Evolutionary conservation across 2,888 invertebrate species (phyloP).

Genomic region (Pediacus dermestoides): DNA sequence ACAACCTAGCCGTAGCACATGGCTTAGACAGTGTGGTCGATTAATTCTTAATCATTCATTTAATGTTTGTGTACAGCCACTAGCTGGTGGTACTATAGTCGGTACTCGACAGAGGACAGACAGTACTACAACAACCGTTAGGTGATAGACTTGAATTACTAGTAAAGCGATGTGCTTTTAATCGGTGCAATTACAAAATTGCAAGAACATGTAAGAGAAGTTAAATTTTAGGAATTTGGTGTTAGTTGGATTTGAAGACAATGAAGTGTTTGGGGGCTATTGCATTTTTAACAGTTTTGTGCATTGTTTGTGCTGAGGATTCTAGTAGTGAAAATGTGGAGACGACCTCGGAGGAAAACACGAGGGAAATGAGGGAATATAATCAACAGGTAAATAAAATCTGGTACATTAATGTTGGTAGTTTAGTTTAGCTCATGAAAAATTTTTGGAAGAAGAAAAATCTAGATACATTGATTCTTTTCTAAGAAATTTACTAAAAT

Average conservation of each 20-base stretch:
- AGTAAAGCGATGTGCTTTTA: conserved; percentile 12
- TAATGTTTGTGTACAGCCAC: conserved; percentile 1
- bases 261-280: conserved; percentile 8
- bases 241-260: not conserved
- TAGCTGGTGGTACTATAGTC: not conserved
- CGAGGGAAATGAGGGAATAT: conserved; percentile 20
- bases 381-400: conserved; percentile 23
- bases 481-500: too few species aligned
- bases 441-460: conserved; percentile 8
- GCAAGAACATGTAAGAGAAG: too few species aligned
- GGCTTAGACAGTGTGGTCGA: conserved; percentile 9
- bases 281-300: conserved; percentile 14
- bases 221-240: too few species aligned
- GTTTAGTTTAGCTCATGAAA: conserved; percentile 1
- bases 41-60: conserved; percentile 23
- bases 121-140: conserved; percentile 14
- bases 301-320: conserved; percentile 20
- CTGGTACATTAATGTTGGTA: too few species aligned
- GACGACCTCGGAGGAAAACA: conserved; percentile 16
- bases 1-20: conserved; percentile 23
- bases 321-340: conserved; percentile 11
- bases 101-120: too few species aligned
- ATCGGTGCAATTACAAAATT: too few species aligned
- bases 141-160: conserved; percentile 11
- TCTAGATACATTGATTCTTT: not conserved